phyloP scores from a whole-genome alignment of 2,113 vertebrate genomes.

The Herpetotheres cachinnans region DNA sequence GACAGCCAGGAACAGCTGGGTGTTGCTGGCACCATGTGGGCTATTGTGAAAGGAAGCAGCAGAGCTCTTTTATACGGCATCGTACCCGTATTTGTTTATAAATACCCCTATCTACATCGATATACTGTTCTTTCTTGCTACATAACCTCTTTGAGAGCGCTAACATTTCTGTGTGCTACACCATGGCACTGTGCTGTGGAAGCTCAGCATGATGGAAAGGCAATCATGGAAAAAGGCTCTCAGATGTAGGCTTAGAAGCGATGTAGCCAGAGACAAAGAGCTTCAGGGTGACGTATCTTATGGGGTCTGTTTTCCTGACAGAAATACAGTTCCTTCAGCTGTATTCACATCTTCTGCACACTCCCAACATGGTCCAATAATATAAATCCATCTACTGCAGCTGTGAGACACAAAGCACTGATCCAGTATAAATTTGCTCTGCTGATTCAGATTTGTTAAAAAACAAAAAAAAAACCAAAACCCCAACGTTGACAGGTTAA shows the following conservation, averaged over 20 bases:
- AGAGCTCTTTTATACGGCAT: neutral
- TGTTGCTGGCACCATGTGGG: neutral
- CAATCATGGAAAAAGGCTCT: neutral
- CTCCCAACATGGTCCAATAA: neutral
- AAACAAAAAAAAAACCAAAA: neutral
- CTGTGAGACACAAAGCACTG: conserved; percentile 7
- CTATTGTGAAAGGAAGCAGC: neutral
- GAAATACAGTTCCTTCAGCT: neutral
- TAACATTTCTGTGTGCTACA: neutral
- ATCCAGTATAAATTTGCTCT: neutral
- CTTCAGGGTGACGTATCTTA: neutral
- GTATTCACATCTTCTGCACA: neutral
- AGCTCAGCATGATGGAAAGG: neutral
- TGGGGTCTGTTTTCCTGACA: neutral
- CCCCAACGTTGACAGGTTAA: neutral
- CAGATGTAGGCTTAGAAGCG: neutral
- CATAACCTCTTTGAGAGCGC: rapidly evolving
- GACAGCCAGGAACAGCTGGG: neutral
- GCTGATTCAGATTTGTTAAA: neutral
- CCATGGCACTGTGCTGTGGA: neutral
- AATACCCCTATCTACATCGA: neutral
- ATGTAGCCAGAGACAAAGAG: neutral
- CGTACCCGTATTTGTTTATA: neutral
- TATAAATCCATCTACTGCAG: neutral
- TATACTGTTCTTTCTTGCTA: neutral